These are phyloP conservation scores for Xestia c-nigrum DNA, from an alignment of 2,888 invertebrate genomes.

Conservation along the genomic window DNA sequence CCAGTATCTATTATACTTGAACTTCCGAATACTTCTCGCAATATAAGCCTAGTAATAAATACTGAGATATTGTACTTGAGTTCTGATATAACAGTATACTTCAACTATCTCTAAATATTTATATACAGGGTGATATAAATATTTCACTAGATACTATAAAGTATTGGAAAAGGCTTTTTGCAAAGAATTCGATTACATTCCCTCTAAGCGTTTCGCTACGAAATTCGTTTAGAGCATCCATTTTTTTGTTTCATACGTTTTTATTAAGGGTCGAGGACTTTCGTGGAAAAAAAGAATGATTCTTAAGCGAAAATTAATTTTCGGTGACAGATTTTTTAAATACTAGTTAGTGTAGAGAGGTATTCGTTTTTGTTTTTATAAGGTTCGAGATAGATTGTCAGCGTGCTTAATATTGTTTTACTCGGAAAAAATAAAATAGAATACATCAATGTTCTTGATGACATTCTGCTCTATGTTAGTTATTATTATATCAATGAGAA, in stretches of 20 bases:
- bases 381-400: constrained; percentile 1
- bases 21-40: constrained; percentile 8
- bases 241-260: constrained; percentile 70
- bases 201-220: constrained; percentile 66
- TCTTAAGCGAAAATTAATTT: constrained; percentile 49
- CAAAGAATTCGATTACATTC: constrained; percentile 76
- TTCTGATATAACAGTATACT: constrained; percentile 24
- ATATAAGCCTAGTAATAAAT: constrained; percentile 1
- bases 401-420: background rate
- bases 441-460: background rate
- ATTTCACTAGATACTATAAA: constrained; percentile 75
- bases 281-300: constrained; percentile 54
- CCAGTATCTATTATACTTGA: background rate
- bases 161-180: constrained; percentile 74
- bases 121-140: constrained; percentile 72
- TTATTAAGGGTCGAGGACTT: constrained; percentile 65
- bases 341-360: constrained; percentile 34
- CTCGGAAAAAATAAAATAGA: background rate
- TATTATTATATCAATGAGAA: background rate
- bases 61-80: constrained; percentile 22
- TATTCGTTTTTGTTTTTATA: constrained; percentile 24
- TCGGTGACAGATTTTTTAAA: constrained; percentile 51
- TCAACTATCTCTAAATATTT: constrained; percentile 43
- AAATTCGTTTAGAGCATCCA: constrained; percentile 69
- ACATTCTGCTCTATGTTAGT: no score